Evolutionary conservation across 2,797 vertebrate species (phyloP).

Genomic region (Pipistrellus nathusii): DNA sequence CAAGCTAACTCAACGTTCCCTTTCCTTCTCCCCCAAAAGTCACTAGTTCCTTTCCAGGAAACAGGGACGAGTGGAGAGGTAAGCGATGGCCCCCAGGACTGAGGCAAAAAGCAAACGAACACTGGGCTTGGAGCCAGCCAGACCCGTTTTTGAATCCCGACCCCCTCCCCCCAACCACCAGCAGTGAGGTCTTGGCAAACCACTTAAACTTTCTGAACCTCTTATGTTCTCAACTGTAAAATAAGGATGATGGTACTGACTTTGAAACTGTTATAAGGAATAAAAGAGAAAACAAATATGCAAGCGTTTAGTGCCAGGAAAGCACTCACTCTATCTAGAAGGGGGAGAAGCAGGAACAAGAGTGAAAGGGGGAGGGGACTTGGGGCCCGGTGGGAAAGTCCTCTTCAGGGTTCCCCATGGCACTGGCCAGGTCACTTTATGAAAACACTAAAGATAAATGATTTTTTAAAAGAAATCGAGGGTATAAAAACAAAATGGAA

Average conservation of each 20-base stretch:
- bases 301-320: neutral
- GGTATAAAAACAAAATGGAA: neutral
- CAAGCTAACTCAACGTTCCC: constrained; percentile 52
- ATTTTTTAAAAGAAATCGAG: neutral
- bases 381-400: neutral
- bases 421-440: neutral
- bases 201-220: neutral
- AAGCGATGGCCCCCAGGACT: neutral
- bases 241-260: neutral
- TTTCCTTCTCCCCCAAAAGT: neutral
- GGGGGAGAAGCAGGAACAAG: neutral
- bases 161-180: neutral
- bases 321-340: neutral
- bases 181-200: neutral
- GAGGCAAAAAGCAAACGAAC: neutral
- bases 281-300: neutral
- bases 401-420: neutral
- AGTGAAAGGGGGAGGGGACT: neutral
- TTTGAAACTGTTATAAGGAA: neutral
- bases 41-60: constrained; percentile 11
- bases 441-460: neutral
- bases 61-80: neutral
- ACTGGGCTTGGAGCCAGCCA: neutral
- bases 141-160: neutral
- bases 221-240: neutral